Base-by-base conservation (phyloP, 2,113 vertebrate genomes). In the Paramormyrops kingsleyae region DNA sequence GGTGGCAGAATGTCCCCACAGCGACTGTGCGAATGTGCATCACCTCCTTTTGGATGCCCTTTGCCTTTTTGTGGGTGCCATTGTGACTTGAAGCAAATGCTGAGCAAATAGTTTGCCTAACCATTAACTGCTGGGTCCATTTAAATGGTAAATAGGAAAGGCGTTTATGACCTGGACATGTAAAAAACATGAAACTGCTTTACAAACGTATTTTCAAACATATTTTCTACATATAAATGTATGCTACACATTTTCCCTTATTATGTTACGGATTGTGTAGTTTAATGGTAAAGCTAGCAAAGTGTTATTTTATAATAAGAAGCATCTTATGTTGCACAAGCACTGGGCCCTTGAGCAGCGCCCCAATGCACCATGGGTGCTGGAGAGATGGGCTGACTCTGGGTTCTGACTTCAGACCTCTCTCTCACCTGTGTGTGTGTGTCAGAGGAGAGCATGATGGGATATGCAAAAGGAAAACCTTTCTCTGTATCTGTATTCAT, bases 41-140 rank as follows among this genome's bases (percentile, higher is more conserved):
- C 91, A 87, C 93, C 93, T 94, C 94, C 95, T 94, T 95, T 94
- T 95, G 95, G 93, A 96, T 94, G 95, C 96, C 94, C 94, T 92
- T 94, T 93, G 94, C 95, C 94, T 94, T 95, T 21, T 95, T 94
- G 94, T 94, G 92, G 92, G 95, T 93, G 90, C 93, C 93, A 95
- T 94, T 95, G 95, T 96, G 93, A 95, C 95, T 95, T 93, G 90
- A 94, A 96, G 95, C 96, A 96, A 95, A 94, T 94, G 95, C 90
- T 93, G 92, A 94, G 94, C 95, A 97, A 96, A 97, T 94, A 96
- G 93, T 92, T 94, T 92, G 93, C 89, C 96, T 97, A 97, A 97
- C 95, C 95, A 97, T 97, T 97, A 97, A 97, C 96, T 47, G 94
- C 89, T 87, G 92, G 88, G 92, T 89, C 88, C 9, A 91, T 93